Evolutionary conservation across 2,797 vertebrate species (phyloP), one percentile per base, ranked within the genome.

Genomic region (Falco cherrug): DNA sequence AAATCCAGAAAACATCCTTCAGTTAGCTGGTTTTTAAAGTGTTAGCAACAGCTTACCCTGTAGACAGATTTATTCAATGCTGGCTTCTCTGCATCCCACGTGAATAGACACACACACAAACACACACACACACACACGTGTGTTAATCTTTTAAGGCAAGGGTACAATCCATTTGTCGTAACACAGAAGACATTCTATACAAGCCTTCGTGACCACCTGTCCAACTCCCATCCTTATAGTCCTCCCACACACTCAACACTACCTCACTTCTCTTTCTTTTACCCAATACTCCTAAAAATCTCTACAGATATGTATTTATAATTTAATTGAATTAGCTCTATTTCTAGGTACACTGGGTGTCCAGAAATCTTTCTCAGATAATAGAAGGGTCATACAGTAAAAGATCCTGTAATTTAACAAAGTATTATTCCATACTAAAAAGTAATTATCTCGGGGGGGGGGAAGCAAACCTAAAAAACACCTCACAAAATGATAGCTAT

Each of bases 21-120:
- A 37, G 33, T 85, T 56, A 57, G 16, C 25, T 61, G 1, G 7
- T 70, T 77, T 53, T 35, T 18, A 29, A 47, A 71, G 76, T 0
- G 1, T 18, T 92, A 4, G 0, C 0, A 0, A 41, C 33, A 73
- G 19, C 6, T 82, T 51, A 71, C 2, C 22, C n/a, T 47, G 11
- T 13, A 47, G 25, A n/a, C 9, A n/a, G 37, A 82, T 73, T 65
- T 56, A 67, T n/a, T 84, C 29, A 78, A 33, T 26, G 10, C 41
- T 63, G 57, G 13, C 18, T 76, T 86, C 65, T 67, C 54, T 81
- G 39, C n/a, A 60, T 37, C 51, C 41, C 45, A 59, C 26, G 12
- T 26, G 43, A 43, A 53, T 16, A 54, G 4, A 53, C 9, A 35
- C 15, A 57, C 19, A 25, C 56, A 60, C 16, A 13, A 14, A 57